These are phyloP conservation scores for Thera britannica DNA, from an alignment of 2,888 invertebrate species.

Conservation along the genomic window DNA sequence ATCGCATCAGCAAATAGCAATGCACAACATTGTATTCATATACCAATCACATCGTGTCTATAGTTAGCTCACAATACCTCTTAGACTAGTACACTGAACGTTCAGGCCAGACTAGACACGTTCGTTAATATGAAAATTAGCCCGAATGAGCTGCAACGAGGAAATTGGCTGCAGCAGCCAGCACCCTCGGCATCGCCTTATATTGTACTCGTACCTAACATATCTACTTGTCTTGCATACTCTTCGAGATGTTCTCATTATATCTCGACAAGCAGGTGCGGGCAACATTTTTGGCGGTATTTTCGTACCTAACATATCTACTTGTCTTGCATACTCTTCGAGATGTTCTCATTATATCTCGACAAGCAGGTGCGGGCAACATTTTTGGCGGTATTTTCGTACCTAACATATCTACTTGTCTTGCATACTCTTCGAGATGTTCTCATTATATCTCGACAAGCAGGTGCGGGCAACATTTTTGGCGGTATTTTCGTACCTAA, in stretches of 20 bases:
- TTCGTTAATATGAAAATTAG: constrained; percentile 63
- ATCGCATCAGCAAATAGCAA: too few species aligned
- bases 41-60: constrained; percentile 1
- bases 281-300: too few species aligned
- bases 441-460: too few species aligned
- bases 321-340: neutral
- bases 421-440: constrained; percentile 2
- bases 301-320: constrained; percentile 5
- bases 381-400: too few species aligned
- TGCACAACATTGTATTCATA: too few species aligned
- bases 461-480: too few species aligned
- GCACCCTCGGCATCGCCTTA: constrained; percentile 23
- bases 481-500: constrained; percentile 15
- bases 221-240: neutral
- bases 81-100: constrained; percentile 26
- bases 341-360: neutral
- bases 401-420: neutral
- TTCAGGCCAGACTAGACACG: constrained; percentile 44
- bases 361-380: too few species aligned
- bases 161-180: constrained; percentile 36
- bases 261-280: too few species aligned
- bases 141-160: constrained; percentile 48
- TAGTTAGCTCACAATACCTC: constrained; percentile 8
- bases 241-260: neutral
- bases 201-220: constrained; percentile 20